Evolutionary conservation across 2,888 invertebrate genomes (phyloP).

Genomic region (Drosophila engyochracea): DNA sequence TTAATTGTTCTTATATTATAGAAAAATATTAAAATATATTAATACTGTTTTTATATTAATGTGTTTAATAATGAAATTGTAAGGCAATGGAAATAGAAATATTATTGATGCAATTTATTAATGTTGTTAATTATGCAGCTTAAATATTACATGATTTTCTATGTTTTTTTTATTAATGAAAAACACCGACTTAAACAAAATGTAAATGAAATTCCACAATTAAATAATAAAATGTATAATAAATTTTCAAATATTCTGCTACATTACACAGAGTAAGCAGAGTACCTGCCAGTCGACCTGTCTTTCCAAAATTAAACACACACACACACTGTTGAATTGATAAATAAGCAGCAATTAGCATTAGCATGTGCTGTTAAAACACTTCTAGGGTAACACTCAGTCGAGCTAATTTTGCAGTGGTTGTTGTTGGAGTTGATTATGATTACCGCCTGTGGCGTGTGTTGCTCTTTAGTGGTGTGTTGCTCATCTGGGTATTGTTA

Average conservation of each 20-base stretch:
- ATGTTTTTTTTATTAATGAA: neutral
- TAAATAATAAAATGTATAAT: neutral
- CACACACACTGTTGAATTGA: slow-evolving; percentile 16
- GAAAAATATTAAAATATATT: neutral
- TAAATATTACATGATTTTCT: neutral
- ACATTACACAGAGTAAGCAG: neutral
- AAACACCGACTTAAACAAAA: neutral
- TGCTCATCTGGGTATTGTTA: slow-evolving; percentile 62
- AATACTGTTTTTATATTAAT: neutral
- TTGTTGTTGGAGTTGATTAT: slow-evolving; percentile 6
- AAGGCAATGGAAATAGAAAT: neutral
- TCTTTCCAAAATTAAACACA: neutral
- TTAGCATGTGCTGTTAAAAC: neutral
- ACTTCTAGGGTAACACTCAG: slow-evolving; percentile 12
- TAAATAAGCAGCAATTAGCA: neutral
- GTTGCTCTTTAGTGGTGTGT: slow-evolving; percentile 52
- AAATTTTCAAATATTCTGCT: neutral
- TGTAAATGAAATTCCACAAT: neutral
- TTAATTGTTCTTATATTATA: neutral
- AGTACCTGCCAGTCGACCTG: neutral
- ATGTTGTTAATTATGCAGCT: neutral
- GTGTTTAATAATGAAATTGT: neutral
- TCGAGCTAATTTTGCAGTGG: neutral
- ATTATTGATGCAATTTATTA: neutral
- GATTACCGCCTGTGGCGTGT: slow-evolving; percentile 47